Conservation (phyloP, 2,888 invertebrate species). For the Augiades crinisus region DNA sequence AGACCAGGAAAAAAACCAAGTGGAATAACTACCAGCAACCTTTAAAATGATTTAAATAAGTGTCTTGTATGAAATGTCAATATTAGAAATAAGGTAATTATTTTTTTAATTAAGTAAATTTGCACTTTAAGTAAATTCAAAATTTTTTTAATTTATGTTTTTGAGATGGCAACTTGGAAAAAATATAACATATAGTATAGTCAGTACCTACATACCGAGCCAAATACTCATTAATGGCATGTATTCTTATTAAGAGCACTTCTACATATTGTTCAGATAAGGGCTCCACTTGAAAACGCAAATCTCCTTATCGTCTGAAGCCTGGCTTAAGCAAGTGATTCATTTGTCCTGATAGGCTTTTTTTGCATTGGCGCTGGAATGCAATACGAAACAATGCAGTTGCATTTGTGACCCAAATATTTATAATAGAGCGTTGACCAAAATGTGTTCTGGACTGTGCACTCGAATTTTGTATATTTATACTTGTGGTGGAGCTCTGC, state of each 20-base stretch:
- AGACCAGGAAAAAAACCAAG: too few relatives aligned
- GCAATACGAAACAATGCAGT: conserved; percentile 2
- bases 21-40: too few relatives aligned
- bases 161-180: too few relatives aligned
- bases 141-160: too few relatives aligned
- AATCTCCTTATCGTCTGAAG: conserved; percentile 10
- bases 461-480: conserved; percentile 73
- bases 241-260: conserved; percentile 1
- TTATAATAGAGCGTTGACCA: conserved; percentile 64
- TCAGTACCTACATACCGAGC: too few relatives aligned
- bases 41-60: too few relatives aligned
- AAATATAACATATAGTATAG: too few relatives aligned
- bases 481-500: conserved; percentile 70
- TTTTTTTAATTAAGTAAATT: too few relatives aligned
- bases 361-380: background rate
- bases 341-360: background rate
- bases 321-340: background rate
- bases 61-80: too few relatives aligned
- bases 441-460: conserved; percentile 66
- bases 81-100: too few relatives aligned
- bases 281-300: conserved; percentile 3
- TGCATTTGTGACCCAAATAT: conserved; percentile 47
- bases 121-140: too few relatives aligned
- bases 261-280: conserved; percentile 9
- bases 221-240: background rate